These are phyloP conservation scores for Lepisosteus oculatus DNA, from an alignment of 2,113 vertebrate species.

Conservation along the genomic window DNA sequence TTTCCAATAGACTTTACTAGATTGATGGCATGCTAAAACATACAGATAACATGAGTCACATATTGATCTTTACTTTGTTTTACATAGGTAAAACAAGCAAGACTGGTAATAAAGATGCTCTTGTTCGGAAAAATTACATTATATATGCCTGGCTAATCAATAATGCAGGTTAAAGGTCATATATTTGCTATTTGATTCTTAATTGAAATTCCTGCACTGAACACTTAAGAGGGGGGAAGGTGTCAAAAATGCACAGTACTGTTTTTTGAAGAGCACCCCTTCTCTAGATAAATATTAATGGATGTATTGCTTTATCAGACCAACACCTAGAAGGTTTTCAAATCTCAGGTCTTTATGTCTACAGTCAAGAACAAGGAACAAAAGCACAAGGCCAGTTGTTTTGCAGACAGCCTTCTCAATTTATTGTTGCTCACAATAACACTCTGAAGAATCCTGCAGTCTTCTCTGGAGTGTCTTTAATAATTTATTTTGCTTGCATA, in stretches of 20 bases:
- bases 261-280: slow-evolving; percentile 14
- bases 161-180: slow-evolving; percentile 4
- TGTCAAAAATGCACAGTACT: slow-evolving; percentile 11
- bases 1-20: too few species aligned
- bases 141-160: slow-evolving; percentile 2
- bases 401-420: background rate
- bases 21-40: too few species aligned
- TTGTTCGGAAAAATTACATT: too few species aligned
- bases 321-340: slow-evolving; percentile 20
- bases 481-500: slow-evolving; percentile 27
- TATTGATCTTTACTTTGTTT: too few species aligned
- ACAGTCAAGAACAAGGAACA: background rate
- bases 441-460: background rate
- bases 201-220: slow-evolving; percentile 6
- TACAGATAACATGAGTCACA: too few species aligned
- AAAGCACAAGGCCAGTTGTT: slow-evolving; percentile 1
- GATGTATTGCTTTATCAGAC: slow-evolving; percentile 30
- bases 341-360: slow-evolving; percentile 2
- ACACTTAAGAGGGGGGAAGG: background rate
- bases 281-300: slow-evolving; percentile 25
- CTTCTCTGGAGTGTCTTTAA: slow-evolving; percentile 17
- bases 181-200: background rate
- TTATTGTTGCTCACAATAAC: background rate
- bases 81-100: too few species aligned
- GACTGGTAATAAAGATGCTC: too few species aligned